Evolutionary conservation across 2,888 invertebrate genomes (phyloP), one percentile per base, ranked within the genome.

Genomic region (Taenaris catops): DNA sequence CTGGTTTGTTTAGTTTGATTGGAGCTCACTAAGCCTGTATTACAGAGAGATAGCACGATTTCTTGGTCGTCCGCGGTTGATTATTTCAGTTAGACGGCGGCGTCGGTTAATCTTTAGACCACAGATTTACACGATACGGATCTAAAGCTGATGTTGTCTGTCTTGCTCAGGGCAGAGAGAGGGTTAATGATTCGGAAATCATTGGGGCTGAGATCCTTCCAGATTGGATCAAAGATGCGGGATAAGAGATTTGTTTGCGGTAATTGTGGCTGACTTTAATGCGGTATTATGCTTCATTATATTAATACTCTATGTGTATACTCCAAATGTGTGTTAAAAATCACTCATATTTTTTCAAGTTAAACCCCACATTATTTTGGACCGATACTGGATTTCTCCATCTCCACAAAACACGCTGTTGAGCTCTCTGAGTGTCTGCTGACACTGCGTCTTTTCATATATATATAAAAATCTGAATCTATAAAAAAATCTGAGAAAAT

Each of bases 141-240:
- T 84, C 81, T 71, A 68, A 80, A 78, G 81, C 74, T 71, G 78
- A 76, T 79, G 84, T 79, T 83, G 84, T 84, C 81, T 83, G 72
- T 84, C 84, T 84, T 76, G 75, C 84, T 86, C 83, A 84, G 78
- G 67, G 64, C 63, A 71, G 68, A 70, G 72, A 75, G 72, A 67
- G 63, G 69, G 75, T 84, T 83, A 84, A 84, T 86, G 84, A 79
- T 75, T 78, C 68, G 84, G 83, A 84, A 84, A 81, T 84, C 76
- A 84, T 83, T 83, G 68, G 83, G 83, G 76, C 78, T 79, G 75
- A 78, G 71, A 76, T 74, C 63, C 71, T 62, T 61, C 60, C 68
- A 68, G 66, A 68, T 63, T 64, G 79, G 80, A 84, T 83, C 75
- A 61, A 72, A 80, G 84, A 84, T 84, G 81, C 81, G 73, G 71